Evolutionary conservation across 2,113 vertebrate species (phyloP).

Genomic region (Eulemur rufifrons): DNA sequence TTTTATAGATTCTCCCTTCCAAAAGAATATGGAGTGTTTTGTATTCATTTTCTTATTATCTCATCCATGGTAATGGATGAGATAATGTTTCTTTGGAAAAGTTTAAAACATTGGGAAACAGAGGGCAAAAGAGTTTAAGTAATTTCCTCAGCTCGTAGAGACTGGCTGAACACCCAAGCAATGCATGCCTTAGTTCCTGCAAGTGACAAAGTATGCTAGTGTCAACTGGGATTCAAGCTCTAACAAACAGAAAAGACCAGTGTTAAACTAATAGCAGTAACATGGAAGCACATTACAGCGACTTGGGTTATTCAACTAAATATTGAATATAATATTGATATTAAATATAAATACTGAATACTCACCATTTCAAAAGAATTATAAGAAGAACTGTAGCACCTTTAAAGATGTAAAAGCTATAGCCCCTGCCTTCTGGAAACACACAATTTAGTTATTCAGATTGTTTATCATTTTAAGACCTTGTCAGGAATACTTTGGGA

Average conservation of each 20-base stretch:
- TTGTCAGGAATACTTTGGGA: not conserved
- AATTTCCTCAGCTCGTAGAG: not conserved
- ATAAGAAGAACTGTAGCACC: not conserved
- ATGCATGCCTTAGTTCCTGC: not conserved
- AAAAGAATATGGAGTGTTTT: not conserved
- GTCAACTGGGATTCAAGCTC: not conserved
- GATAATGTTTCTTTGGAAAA: constrained; percentile 1
- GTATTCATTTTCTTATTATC: not conserved
- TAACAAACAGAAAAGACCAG: not conserved
- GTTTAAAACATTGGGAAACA: not conserved
- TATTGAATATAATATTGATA: not conserved
- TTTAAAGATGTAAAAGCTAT: not conserved
- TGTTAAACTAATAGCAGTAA: not conserved
- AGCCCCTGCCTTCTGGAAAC: not conserved
- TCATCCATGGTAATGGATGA: not conserved
- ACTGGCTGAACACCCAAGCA: not conserved
- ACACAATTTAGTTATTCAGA: not conserved
- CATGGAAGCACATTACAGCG: not conserved
- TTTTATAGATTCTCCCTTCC: not conserved
- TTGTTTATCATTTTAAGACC: not conserved
- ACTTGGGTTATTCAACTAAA: not conserved
- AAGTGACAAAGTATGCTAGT: not conserved
- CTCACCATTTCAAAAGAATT: not conserved
- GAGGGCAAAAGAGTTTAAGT: not conserved
- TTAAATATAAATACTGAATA: not conserved